Conservation (phyloP, 35 echinoderm and acorn worm species). For the Lytechinus pictus region DNA sequence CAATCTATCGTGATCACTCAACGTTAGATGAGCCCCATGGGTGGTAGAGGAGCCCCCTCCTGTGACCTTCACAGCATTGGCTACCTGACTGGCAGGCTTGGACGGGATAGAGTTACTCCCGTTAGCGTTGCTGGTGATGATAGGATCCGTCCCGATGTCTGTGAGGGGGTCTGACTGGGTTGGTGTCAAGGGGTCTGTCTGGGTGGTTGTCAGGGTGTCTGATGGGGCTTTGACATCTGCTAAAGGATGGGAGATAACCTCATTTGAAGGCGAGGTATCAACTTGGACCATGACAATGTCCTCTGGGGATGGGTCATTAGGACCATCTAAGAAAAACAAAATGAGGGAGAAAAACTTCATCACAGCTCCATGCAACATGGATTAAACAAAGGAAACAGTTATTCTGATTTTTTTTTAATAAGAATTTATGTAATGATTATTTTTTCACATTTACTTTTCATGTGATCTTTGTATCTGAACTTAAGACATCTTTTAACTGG, state of each 20-base stretch:
- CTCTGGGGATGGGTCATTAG: conserved; percentile 85
- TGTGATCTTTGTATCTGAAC: no score
- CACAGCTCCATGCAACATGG: neutral
- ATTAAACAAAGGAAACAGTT: no score
- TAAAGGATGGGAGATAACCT: conserved; percentile 81
- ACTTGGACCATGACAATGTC: conserved; percentile 75
- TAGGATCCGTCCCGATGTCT: neutral
- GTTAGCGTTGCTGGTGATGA: conserved; percentile 27
- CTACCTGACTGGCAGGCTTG: neutral
- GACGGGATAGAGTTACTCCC: neutral
- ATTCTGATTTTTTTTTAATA: no score
- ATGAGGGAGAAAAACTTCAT: neutral
- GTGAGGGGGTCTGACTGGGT: conserved; percentile 21
- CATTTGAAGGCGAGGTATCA: conserved; percentile 63
- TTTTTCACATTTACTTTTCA: no score
- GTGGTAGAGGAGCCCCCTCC: conserved; percentile 31
- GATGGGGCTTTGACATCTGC: conserved; percentile 48
- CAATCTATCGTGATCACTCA: conserved; percentile 90
- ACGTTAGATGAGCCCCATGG: conserved; percentile 80
- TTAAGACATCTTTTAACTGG: no score
- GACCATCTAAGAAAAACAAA: conserved; percentile 65
- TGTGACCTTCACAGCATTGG: neutral
- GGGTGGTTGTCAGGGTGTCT: conserved; percentile 6
- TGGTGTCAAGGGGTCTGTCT: conserved; percentile 6
- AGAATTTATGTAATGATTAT: no score